Evolutionary conservation across 2,888 invertebrate genomes (phyloP), one percentile per base, ranked within the genome.

Genomic region (Hemicrepidius hirtus): DNA sequence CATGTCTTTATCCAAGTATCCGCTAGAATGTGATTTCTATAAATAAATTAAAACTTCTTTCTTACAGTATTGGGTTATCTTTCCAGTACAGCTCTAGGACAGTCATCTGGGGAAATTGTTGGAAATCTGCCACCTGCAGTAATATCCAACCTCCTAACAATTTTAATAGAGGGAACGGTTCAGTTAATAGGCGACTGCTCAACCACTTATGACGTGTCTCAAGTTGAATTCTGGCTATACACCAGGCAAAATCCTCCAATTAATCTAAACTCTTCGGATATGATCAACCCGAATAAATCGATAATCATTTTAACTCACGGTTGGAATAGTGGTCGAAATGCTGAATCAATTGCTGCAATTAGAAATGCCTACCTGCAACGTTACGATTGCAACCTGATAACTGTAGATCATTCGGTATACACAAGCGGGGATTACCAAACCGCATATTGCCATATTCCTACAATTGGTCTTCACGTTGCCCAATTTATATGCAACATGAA

Each of bases 161-260:
- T 60, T n/a, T 9, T 60, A 2, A 10, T 60, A 0, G 21, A 24
- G 0, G 60, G 44, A 12, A 41, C 60, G 10, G 60, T 60, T 1
- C 41, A 49, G 10, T 12, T 49, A 10, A 10, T 32, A 13, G 63
- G 63, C 32, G 35, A 46, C 10, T 63, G 63, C n/a, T 20, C 59
- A 10, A 13, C 62, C 6, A 28, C 21, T 12, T 9, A 24, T 1
- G 18, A 44, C 12, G 44, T 28, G 0, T 44, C 44, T 10, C 3
- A 32, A 9, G 37, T 64, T 13, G 37, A 24, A 37, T 64, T 37
- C 35, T 50, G 35, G 64, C 9, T 64, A 4, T 64, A 64, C 24
- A 64, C 64, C 3, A n/a, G 16, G 21, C 16, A 32, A 9, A 37
- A 35, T 32, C 21, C 49, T 3, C n/a, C 24, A n/a, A 16, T 44